Evolutionary conservation across 2,888 invertebrate species (phyloP), one percentile per base, ranked within the genome.

Genomic region (Perizoma affinitatum): DNA sequence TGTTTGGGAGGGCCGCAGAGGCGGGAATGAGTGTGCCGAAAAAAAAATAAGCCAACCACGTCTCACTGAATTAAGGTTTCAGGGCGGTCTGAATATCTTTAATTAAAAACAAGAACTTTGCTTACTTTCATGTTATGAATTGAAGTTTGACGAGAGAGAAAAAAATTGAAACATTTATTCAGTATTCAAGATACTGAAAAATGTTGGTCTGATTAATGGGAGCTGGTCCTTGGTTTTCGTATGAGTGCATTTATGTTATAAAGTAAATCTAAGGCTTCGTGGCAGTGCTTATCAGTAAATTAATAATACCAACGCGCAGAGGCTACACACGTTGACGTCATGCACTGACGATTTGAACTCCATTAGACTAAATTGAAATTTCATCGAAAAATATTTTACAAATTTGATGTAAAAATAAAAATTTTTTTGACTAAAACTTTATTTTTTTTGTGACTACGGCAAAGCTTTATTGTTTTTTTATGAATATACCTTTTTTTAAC

Each of bases 11-110:
- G 91, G 90, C 83, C 90, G 78, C 87, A 87, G 87, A 91, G 92
- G 92, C 92, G 92, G 91, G 91, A 92, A 91, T 91, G 91, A 91
- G 86, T 87, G 84, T 84, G 86, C 82, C 82, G 86, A 90, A 91
- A 92, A 91, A 58, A 91, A 92, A 91, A 89, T 90, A 92, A 91
- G 84, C 92, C 92, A 92, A 92, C 92, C 92, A 87, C 90, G 91
- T 88, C 89, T 87, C 90, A 83, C 81, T 90, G 87, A 90, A 84
- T 87, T 87, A 87, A 88, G 84, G 90, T 84, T 86, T 80, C 85
- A 84, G 84, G 91, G 91, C 91, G 91, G 88, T 81, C 79, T 76
- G 86, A 87, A 86, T 86, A 87, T 92, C 88, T 89, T 90, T 91
- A 91, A 92, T 92, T 92, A 92, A 90, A 68, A 89, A 86, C 81